phyloP scores from a whole-genome alignment of 1,140 invertebrate genomes.

The Pogonognathellus flavescens region DNA sequence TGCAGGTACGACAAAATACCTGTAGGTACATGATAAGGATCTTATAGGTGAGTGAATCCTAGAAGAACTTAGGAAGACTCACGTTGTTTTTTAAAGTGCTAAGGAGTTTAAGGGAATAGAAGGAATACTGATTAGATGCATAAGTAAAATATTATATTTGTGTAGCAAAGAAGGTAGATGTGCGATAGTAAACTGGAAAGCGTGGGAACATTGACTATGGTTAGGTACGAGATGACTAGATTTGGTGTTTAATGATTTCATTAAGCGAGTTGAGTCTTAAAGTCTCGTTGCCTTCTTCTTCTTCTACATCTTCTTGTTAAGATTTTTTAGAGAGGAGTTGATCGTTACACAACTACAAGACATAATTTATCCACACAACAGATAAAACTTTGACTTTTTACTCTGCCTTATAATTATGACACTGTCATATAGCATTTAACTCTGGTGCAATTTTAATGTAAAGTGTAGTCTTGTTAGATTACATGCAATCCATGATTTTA shows the following conservation, averaged over 20 bases:
- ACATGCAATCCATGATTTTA: no score
- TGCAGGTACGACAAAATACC: background rate
- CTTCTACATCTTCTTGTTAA: background rate
- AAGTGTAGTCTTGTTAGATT: no score
- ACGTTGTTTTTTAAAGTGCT: no score
- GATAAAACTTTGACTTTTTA: background rate
- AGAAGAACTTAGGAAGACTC: no score
- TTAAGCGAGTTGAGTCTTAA: conserved; percentile 32
- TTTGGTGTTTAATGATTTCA: conserved; percentile 49
- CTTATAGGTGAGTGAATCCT: no score
- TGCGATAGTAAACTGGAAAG: conserved; percentile 29
- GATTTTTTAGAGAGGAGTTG: conserved; percentile 16
- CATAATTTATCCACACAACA: conserved; percentile 38
- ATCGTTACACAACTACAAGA: conserved; percentile 15
- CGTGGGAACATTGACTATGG: conserved; percentile 38
- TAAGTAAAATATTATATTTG: background rate
- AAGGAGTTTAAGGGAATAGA: no score
- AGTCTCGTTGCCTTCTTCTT: conserved; percentile 18
- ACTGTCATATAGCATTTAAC: background rate
- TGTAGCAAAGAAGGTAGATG: background rate
- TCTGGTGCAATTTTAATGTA: background rate
- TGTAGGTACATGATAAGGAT: no score
- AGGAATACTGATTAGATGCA: no score
- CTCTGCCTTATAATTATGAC: conserved; percentile 27
- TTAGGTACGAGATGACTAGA: conserved; percentile 6